Conservation (phyloP, 2,797 vertebrate genomes). For the Menidia menidia region DNA sequence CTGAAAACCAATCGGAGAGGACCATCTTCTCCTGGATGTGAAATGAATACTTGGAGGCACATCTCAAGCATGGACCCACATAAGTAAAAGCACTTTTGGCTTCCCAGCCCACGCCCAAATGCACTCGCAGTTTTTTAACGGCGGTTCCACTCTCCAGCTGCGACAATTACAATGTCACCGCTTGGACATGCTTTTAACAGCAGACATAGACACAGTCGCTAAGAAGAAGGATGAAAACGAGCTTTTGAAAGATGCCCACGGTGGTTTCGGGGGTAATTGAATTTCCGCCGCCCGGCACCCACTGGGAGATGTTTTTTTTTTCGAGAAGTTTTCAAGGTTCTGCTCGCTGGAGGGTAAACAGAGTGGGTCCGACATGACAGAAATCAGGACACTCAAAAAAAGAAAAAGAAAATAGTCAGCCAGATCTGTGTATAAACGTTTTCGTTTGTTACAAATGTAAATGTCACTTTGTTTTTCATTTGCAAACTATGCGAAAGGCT, state of each 20-base stretch:
- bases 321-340: constrained; percentile 59
- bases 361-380: constrained; percentile 9
- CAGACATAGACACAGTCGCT: constrained; percentile 27
- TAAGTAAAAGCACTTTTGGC: not conserved
- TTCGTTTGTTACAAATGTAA: no score
- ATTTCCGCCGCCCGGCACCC: constrained; percentile 12
- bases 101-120: constrained; percentile 9
- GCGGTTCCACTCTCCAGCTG: constrained; percentile 22
- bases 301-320: constrained; percentile 23
- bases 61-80: not conserved
- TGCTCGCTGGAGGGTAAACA: constrained; percentile 48
- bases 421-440: no score
- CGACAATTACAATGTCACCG: constrained; percentile 30
- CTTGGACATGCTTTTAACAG: constrained; percentile 25
- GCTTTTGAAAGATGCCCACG: constrained; percentile 19
- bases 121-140: constrained; percentile 15
- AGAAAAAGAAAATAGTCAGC: not conserved
- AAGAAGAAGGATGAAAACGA: constrained; percentile 22
- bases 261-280: constrained; percentile 43
- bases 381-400: not conserved
- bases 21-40: constrained; percentile 45
- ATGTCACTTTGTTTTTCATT: no score
- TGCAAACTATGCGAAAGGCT: no score
- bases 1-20: constrained; percentile 54
- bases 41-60: constrained; percentile 54